Evolutionary conservation across 1,140 invertebrate genomes (phyloP), one percentile per base, ranked within the genome.

Genomic region (Macrobrachium nipponense): DNA sequence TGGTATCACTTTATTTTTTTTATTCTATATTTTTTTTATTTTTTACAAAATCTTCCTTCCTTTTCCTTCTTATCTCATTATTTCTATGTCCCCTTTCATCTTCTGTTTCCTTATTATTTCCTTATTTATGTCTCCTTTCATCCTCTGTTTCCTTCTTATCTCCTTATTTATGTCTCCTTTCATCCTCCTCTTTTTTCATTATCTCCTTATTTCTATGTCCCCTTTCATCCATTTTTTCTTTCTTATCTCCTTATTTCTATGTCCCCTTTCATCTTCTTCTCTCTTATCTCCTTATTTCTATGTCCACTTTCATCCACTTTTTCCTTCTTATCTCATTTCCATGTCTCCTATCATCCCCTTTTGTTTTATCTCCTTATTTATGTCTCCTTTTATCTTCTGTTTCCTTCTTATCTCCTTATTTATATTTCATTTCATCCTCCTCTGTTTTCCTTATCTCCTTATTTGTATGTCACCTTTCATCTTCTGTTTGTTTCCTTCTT

Each of bases 401-500:
- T 51, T 43, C n/a, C 12, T 20, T 11, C 27, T 2, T 51, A 18
- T 51, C 36, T 76, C 73, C 58, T 51, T 76, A 36, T 76, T 51
- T 76, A 36, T 76, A 15, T 76, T 36, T 43, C 23, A n/a, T 51
- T 76, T 51, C 58, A 36, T 76, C 73, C n/a, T 59, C 59, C 44
- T 44, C 18, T 59, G n/a, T n/a, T n/a, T n/a, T n/a, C n/a, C n/a
- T n/a, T n/a, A n/a, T 27, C 14, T 18, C 68, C 14, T 23, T 72
- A 14, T 20, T 27, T 72, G 1, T 14, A 15, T 43, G 27, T 75
- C 72, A 7, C 2, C 36, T 43, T 44, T 44, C 11, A 15, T 44
- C 36, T 5, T 18, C 72, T 75, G 5, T 12, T 12, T n/a, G n/a
- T n/a, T n/a, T n/a, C n/a, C n/a, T n/a, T 27, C 36, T 44, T 43